Base-by-base conservation (phyloP, 2,888 invertebrate genomes). In the Archips crataeganus region DNA sequence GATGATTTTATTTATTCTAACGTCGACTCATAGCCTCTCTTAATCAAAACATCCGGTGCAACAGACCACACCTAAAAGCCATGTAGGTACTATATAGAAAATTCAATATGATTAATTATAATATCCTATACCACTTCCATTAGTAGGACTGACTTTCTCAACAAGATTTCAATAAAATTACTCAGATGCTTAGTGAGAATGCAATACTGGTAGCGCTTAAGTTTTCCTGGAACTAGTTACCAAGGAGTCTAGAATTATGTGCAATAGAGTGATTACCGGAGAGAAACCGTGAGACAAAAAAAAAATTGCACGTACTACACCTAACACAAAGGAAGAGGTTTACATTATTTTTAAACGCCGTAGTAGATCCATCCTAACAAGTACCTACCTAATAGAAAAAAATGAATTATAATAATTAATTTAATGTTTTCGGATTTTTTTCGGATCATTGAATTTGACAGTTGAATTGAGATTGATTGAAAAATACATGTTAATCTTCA, bases 131-230 rank as follows among this genome's bases (percentile, higher is more conserved):
- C 57, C 39, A 34, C 68, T 63, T 59, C 63, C 59, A 63, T 73
- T 42, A 59, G 63, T 47, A 64, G 68, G 68, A 36, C 39, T 49
- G 11, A 73, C 73, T 73, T 73, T 73, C 73, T 51, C 63, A 42
- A 63, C 73, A 42, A 72, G 72, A 73, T 73, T 73, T 73, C 73
- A 73, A 73, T 73, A 73, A 73, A 73, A 69, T 73, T 68, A 64
- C 73, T 68, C 15, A 69, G 63, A 69, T 63, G 36, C 54, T 68
- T 62, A 73, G 34, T 10, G 34, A 59, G 73, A 73, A 73, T 69
- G 68, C 34, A 9, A 63, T 63, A 63, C 60, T 36, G 60, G 60
- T 60, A 57, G 10, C 8, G 32, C 57, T 15, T 6, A 32, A 11
- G 32, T 57, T 57, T 57, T 57, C 11, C 32, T 32, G 11, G 57